A percentile compares a stretch with the other conserved stretches of the same genome.
phyloP scores from a whole-genome alignment of 1,140 invertebrate species.

The Gonioctena quinquepunctata region DNA sequence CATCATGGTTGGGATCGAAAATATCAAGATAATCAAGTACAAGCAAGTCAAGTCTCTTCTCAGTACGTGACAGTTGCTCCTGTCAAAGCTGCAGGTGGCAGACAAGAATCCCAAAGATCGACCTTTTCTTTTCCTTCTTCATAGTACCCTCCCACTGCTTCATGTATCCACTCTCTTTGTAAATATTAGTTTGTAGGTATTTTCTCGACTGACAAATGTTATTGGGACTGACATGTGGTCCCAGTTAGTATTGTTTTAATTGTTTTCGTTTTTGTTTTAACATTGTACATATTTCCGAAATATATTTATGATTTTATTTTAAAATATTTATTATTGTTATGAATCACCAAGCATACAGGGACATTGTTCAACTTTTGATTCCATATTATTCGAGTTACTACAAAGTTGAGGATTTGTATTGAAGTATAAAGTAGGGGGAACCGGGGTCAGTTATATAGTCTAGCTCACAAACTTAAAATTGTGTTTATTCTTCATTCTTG shows the following conservation, averaged over 20 bases:
- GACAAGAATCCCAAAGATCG: not conserved
- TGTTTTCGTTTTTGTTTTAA: not conserved
- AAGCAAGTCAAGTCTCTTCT: not conserved
- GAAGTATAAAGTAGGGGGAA: no score
- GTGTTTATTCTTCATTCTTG: no score
- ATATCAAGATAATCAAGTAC: constrained; percentile 5
- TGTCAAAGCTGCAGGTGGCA: not conserved
- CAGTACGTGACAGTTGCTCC: not conserved
- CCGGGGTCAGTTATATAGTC: no score
- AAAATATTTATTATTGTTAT: no score
- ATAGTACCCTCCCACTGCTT: not conserved
- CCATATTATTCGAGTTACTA: no score
- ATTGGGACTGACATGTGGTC: not conserved
- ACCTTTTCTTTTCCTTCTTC: not conserved
- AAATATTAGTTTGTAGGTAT: constrained; percentile 12
- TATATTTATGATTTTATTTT: not conserved
- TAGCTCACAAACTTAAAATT: no score
- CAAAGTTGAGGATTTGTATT: no score
- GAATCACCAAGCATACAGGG: no score
- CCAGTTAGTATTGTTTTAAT: not conserved
- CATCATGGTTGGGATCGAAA: constrained; percentile 61
- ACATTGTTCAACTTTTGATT: no score
- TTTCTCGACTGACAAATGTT: not conserved
- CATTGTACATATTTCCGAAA: not conserved
- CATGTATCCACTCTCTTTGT: not conserved